phyloP scores from a whole-genome alignment of 2,113 vertebrate species.

The Bubalus kerabau region DNA sequence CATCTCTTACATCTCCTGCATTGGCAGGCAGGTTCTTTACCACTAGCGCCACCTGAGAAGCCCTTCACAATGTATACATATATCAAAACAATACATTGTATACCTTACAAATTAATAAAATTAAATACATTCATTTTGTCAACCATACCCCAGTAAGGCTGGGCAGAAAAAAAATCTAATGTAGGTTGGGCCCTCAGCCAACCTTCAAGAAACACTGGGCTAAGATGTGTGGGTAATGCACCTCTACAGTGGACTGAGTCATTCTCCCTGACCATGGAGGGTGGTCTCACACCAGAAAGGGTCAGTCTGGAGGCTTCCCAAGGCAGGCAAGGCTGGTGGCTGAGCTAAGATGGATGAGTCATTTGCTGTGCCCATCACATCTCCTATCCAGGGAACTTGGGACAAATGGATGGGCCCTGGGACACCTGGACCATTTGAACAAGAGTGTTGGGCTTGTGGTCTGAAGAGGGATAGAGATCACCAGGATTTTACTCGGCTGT shows the following conservation, averaged over 20 bases:
- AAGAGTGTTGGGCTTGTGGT: not conserved
- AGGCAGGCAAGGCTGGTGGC: not conserved
- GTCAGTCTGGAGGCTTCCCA: not conserved
- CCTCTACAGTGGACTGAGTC: not conserved
- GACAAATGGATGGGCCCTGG: not conserved
- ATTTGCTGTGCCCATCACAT: not conserved
- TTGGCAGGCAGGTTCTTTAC: not conserved
- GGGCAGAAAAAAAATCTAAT: not conserved
- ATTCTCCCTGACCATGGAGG: too few relatives aligned
- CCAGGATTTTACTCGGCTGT: not conserved
- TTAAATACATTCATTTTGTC: not conserved
- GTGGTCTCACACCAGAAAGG: not conserved
- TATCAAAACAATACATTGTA: not conserved
- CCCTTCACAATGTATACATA: not conserved
- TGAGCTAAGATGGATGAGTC: fast-evolving
- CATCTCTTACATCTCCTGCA: not conserved
- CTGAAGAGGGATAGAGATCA: not conserved
- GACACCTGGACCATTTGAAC: not conserved
- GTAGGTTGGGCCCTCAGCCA: not conserved
- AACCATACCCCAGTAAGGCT: not conserved
- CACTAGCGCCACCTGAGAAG: not conserved
- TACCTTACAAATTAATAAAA: not conserved
- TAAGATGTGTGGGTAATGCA: not conserved
- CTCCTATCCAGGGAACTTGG: not conserved
- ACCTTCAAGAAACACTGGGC: not conserved